A percentile compares a stretch with the other conserved stretches of the same genome.
Conservation (phyloP, 2,888 invertebrate species). For the Subacronicta megacephala region DNA sequence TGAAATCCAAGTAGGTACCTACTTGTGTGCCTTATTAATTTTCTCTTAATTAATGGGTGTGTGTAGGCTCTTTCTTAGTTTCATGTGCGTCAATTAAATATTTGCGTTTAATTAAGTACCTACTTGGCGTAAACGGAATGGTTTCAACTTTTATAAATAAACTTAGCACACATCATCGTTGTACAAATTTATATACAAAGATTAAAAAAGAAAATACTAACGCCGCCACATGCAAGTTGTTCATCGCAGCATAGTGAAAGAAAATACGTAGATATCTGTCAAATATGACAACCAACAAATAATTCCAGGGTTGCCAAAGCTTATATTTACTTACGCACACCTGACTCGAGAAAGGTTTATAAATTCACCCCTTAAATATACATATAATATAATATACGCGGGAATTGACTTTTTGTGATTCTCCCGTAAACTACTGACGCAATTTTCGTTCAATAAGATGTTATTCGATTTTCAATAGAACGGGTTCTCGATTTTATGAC, state of each 20-base stretch:
- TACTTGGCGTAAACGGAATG: no score
- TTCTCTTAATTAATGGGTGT: conserved; percentile 9
- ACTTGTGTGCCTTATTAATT: no score
- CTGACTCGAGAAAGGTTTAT: conserved; percentile 39
- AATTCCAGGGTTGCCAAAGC: conserved; percentile 27
- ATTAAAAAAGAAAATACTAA: no score
- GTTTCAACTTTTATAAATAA: no score
- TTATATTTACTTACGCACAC: conserved; percentile 49
- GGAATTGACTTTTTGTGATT: conserved; percentile 41
- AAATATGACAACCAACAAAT: conserved; percentile 46
- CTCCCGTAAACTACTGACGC: conserved; percentile 24
- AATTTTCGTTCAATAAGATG: conserved; percentile 19
- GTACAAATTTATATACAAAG: no score
- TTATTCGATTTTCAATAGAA: conserved; percentile 22
- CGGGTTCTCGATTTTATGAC: no score
- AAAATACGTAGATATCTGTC: conserved; percentile 11
- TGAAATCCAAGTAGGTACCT: conserved; percentile 10
- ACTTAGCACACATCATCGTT: no score
- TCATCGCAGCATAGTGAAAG: background rate
- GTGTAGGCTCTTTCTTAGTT: no score
- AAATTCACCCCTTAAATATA: conserved; percentile 48
- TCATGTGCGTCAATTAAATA: background rate
- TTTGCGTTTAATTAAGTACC: background rate
- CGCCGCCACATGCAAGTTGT: background rate
- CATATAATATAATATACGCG: no score